Percentiles rank a stretch among this genome's conserved stretches.
Conservation (phyloP, 2,113 vertebrate species). For the Elachura formosa region DNA sequence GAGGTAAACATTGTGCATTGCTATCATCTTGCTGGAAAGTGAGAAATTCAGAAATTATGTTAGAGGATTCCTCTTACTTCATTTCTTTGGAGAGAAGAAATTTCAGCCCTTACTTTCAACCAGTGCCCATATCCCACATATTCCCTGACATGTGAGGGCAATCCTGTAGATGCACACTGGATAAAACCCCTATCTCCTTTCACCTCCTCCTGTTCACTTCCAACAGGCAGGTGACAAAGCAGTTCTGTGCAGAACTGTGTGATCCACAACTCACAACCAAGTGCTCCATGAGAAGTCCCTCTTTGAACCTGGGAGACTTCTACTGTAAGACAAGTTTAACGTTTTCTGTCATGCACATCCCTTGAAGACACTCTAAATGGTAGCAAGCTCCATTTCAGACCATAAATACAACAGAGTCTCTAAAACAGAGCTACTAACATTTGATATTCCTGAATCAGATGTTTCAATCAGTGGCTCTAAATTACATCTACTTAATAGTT, state of each 20-base stretch:
- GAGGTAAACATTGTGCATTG: not conserved
- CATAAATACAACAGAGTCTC: not conserved
- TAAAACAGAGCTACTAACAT: not conserved
- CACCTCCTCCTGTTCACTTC: not conserved
- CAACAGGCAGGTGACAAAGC: not conserved
- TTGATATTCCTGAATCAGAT: slow-evolving; percentile 7
- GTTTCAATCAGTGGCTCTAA: not conserved
- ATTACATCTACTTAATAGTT: slow-evolving; percentile 36
- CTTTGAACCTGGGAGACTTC: not conserved
- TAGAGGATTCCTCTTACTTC: not conserved
- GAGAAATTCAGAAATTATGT: not conserved
- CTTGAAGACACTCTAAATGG: not conserved
- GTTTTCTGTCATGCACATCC: not conserved
- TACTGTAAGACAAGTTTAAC: not conserved
- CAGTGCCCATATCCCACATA: not conserved
- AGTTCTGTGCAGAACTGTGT: not conserved
- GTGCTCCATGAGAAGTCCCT: not conserved
- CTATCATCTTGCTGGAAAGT: not conserved
- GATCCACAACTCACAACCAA: not conserved
- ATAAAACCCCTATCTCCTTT: not conserved
- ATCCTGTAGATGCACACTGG: not conserved
- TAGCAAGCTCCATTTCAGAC: not conserved
- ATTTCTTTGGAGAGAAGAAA: not conserved
- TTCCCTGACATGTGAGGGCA: not conserved
- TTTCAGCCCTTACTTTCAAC: not conserved